Evolutionary conservation across 2,797 vertebrate genomes (phyloP).

Genomic region (Lophius americanus): DNA sequence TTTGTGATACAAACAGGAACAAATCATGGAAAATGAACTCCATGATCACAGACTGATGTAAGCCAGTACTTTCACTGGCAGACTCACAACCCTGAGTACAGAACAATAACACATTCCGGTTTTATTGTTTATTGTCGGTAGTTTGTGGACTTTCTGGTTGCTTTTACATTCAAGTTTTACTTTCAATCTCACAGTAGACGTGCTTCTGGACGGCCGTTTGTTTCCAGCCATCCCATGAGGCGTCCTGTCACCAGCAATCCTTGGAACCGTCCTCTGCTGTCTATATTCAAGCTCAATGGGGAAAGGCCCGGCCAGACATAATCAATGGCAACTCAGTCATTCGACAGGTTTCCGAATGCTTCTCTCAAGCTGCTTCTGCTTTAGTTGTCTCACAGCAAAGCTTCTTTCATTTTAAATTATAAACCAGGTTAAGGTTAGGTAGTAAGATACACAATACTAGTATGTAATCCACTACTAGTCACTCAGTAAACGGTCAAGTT

Average conservation of each 20-base stretch:
- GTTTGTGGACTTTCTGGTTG: slow-evolving; percentile 45
- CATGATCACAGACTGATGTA: too few relatives aligned
- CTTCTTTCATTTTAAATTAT: too few relatives aligned
- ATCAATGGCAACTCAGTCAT: slow-evolving; percentile 8
- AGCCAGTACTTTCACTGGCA: too few relatives aligned
- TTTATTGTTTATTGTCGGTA: slow-evolving; percentile 7
- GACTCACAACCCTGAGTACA: slow-evolving; percentile 1
- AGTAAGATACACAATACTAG: too few relatives aligned
- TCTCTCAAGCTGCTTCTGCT: too few relatives aligned
- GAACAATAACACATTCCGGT: background rate
- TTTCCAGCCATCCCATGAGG: slow-evolving; percentile 66
- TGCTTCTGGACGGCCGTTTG: slow-evolving; percentile 82
- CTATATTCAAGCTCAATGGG: slow-evolving; percentile 40
- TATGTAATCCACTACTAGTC: too few relatives aligned
- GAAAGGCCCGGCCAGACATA: slow-evolving; percentile 44
- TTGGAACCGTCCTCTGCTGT: slow-evolving; percentile 72
- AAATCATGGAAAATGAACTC: too few relatives aligned
- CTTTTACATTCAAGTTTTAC: slow-evolving; percentile 41
- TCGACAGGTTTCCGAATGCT: too few relatives aligned
- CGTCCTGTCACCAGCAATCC: slow-evolving; percentile 59
- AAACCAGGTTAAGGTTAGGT: too few relatives aligned
- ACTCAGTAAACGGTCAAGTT: too few relatives aligned
- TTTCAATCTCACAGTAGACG: slow-evolving; percentile 75
- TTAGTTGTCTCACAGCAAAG: too few relatives aligned
- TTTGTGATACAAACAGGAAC: too few relatives aligned